Conservation (phyloP, 1,140 invertebrate genomes). For the Pogonomyrmex californicus region DNA sequence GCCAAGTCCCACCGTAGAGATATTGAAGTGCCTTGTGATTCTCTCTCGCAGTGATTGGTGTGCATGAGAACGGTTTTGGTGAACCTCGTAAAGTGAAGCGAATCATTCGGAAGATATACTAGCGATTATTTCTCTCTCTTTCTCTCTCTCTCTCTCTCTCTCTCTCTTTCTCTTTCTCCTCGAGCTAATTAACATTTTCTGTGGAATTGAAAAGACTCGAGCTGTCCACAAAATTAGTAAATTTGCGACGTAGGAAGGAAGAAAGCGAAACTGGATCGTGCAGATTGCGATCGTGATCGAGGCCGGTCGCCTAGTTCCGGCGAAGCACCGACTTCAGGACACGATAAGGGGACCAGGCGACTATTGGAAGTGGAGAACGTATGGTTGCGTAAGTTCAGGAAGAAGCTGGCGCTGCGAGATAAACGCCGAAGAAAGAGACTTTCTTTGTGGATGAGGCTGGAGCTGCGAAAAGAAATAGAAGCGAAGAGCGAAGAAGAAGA, state of each 20-base stretch:
- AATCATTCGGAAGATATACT: background rate
- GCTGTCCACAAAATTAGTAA: constrained; percentile 21
- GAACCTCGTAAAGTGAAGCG: constrained; percentile 40
- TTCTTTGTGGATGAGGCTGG: constrained; percentile 16
- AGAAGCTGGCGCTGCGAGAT: constrained; percentile 32
- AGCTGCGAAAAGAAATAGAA: constrained; percentile 24
- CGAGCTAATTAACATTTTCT: background rate
- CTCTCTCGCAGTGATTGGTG: constrained; percentile 62
- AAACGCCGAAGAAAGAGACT: constrained; percentile 64
- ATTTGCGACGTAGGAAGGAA: background rate
- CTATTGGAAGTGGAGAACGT: constrained; percentile 17
- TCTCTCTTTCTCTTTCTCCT: background rate
- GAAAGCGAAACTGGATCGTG: constrained; percentile 51
- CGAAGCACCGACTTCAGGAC: constrained; percentile 46
- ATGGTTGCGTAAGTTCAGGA: constrained; percentile 41
- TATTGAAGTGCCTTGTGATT: constrained; percentile 64
- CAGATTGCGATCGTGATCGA: constrained; percentile 62
- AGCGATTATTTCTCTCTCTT: background rate
- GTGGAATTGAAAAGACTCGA: background rate
- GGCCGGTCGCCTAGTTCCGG: constrained; percentile 27
- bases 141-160: background rate
- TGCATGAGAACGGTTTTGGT: constrained; percentile 61
- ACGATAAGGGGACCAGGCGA: background rate
- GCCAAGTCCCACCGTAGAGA: background rate
- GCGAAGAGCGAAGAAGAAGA: background rate